Evolutionary conservation across 2,888 invertebrate genomes (phyloP).

Genomic region (Agonopterix arenella): DNA sequence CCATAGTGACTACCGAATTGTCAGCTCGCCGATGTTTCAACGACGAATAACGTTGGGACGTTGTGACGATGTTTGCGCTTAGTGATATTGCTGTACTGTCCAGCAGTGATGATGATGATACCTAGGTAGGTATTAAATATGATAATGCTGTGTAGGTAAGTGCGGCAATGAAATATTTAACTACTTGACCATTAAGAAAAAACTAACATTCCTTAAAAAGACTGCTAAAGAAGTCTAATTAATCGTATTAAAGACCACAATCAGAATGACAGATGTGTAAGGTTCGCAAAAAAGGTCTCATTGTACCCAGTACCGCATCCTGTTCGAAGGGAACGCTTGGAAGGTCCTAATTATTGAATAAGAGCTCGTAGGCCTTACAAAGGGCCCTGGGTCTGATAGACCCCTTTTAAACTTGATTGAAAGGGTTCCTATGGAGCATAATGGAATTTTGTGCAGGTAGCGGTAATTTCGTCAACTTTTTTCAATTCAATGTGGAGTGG

Average conservation of each 20-base stretch:
- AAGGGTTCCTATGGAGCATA: constrained; percentile 42
- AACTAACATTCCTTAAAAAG: not conserved
- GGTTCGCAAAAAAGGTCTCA: constrained; percentile 33
- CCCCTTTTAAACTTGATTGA: constrained; percentile 61
- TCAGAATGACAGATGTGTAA: constrained; percentile 16
- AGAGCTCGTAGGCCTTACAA: constrained; percentile 36
- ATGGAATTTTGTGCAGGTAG: constrained; percentile 36
- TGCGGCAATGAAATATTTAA: not conserved
- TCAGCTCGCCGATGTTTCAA: too few relatives aligned
- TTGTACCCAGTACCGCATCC: constrained; percentile 47
- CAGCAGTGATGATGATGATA: not conserved
- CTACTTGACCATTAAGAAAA: not conserved
- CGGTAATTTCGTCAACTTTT: too few relatives aligned
- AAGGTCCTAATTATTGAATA: constrained; percentile 59
- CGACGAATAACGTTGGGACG: too few relatives aligned
- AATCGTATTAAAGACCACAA: not conserved
- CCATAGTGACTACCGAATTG: too few relatives aligned
- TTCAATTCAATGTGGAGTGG: too few relatives aligned
- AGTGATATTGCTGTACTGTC: too few relatives aligned
- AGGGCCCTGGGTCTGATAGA: constrained; percentile 48
- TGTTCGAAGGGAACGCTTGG: constrained; percentile 37
- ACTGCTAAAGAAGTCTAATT: not conserved
- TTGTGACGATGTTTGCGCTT: too few relatives aligned
- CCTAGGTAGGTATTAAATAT: not conserved
- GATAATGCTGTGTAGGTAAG: not conserved